Conservation (phyloP, 2,797 vertebrate genomes). For the Pangasius djambal region DNA sequence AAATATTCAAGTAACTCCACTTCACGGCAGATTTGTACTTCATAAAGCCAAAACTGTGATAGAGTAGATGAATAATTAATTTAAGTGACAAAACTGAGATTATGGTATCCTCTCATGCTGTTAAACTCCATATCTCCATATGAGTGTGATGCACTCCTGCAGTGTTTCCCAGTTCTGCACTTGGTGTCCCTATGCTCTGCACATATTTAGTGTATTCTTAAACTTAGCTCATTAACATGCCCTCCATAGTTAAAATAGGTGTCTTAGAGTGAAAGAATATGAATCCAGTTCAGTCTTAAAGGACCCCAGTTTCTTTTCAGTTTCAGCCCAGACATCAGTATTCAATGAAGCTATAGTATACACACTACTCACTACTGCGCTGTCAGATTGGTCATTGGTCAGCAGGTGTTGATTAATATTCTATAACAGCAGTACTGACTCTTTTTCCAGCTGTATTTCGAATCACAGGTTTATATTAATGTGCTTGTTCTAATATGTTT, state of each 20-base stretch:
- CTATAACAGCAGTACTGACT: not conserved
- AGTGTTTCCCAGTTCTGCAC: not conserved
- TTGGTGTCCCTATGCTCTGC: not conserved
- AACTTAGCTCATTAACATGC: not conserved
- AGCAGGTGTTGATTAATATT: conserved; percentile 6
- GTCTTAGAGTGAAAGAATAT: not conserved
- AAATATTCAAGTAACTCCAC: conserved; percentile 36
- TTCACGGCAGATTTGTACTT: conserved; percentile 33
- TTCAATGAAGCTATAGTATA: not conserved
- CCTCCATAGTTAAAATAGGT: not conserved
- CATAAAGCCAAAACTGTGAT: conserved; percentile 30
- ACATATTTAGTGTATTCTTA: not conserved
- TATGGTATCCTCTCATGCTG: not conserved
- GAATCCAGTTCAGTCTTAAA: not conserved
- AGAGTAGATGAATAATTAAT: conserved; percentile 35
- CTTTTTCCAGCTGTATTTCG: not conserved
- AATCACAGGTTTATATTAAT: not conserved
- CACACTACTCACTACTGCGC: not conserved
- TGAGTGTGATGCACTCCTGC: not conserved
- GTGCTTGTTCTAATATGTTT: not conserved
- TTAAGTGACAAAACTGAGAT: conserved; percentile 28
- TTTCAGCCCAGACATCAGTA: not conserved
- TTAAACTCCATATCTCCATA: not conserved
- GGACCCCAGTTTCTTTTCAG: not conserved
- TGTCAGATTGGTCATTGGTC: not conserved